A percentile compares a stretch with the other conserved stretches of the same genome.
These are phyloP conservation scores for Eueides isabella DNA, from an alignment of 1,140 invertebrate genomes.

Conservation along the genomic window DNA sequence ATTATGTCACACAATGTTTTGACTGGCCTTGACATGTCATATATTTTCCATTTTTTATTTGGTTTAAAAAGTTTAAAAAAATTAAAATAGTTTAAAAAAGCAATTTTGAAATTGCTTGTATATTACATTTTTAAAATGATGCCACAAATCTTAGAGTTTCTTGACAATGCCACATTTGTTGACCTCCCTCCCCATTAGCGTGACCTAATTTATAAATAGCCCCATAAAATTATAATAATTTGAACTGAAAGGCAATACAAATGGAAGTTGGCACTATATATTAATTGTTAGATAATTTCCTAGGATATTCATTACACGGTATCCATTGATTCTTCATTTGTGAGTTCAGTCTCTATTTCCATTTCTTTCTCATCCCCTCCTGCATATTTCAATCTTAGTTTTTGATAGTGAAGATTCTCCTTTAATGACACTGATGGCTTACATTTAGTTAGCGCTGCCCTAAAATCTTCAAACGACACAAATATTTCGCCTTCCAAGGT, in stretches of 20 bases:
- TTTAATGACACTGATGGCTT: conserved; percentile 91
- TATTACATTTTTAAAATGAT: too few species aligned
- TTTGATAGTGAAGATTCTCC: conserved; percentile 85
- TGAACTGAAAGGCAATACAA: conserved; percentile 20
- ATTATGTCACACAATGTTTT: too few species aligned
- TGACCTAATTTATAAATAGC: conserved; percentile 4
- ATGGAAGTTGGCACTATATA: conserved; percentile 41
- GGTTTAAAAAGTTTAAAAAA: too few species aligned
- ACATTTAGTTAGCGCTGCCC: conserved; percentile 87
- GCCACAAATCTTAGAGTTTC: too few species aligned
- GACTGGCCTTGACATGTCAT: too few species aligned
- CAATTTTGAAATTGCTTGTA: too few species aligned
- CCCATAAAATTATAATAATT: conserved; percentile 9
- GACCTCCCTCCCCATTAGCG: too few species aligned
- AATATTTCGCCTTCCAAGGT: conserved; percentile 67
- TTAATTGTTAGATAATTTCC: background rate
- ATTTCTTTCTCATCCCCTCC: conserved; percentile 77
- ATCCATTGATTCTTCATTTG: conserved; percentile 78
- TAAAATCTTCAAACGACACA: conserved; percentile 80
- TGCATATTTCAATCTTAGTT: conserved; percentile 82
- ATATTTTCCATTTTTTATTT: too few species aligned
- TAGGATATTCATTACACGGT: conserved; percentile 56
- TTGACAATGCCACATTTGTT: too few species aligned
- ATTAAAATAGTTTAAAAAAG: too few species aligned
- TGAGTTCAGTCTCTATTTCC: conserved; percentile 78